A percentile compares a stretch with the other conserved stretches of the same genome.
Conservation (phyloP, 2,113 vertebrate species). For the Cololabis saira region DNA sequence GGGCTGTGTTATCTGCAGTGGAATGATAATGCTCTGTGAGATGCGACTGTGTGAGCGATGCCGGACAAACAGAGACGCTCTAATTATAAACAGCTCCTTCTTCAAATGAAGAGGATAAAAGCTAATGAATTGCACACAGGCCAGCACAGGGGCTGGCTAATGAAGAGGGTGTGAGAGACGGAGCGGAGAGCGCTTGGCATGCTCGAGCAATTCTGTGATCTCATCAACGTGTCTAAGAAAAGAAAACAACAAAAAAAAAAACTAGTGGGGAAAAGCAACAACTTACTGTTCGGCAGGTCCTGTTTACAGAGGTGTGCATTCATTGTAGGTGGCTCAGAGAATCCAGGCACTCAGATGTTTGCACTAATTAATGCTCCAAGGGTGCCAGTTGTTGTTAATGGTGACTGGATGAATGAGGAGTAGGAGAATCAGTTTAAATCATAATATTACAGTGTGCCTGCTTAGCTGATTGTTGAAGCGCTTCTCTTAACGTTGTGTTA, state of each 20-base stretch:
- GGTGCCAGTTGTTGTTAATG: slow-evolving; percentile 88
- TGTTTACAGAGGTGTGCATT: slow-evolving; percentile 76
- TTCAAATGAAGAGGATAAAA: slow-evolving; percentile 82
- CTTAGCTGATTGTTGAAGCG: slow-evolving; percentile 20
- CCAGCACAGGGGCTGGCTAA: slow-evolving; percentile 75
- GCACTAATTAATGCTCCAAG: slow-evolving; percentile 93
- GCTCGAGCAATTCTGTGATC: slow-evolving; percentile 74
- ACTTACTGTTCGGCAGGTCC: slow-evolving; percentile 71
- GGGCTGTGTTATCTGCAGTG: slow-evolving; percentile 57
- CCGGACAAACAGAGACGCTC: slow-evolving; percentile 80
- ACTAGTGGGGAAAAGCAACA: slow-evolving; percentile 66
- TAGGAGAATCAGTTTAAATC: slow-evolving; percentile 54
- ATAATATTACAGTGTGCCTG: slow-evolving; percentile 32
- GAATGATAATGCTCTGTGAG: slow-evolving; percentile 81
- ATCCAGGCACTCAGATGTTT: slow-evolving; percentile 84
- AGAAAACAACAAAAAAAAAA: neutral
- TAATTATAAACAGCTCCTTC: slow-evolving; percentile 81
- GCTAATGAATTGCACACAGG: slow-evolving; percentile 81
- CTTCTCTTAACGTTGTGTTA: neutral
- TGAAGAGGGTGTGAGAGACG: slow-evolving; percentile 74
- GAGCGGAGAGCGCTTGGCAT: slow-evolving; percentile 48
- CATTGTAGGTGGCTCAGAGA: slow-evolving; percentile 67
- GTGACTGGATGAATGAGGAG: slow-evolving; percentile 81
- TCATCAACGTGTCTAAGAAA: slow-evolving; percentile 64
- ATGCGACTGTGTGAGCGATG: slow-evolving; percentile 74